Base-by-base conservation (phyloP, 23 tunicate genomes). In the Trididemnum nubilum region DNA sequence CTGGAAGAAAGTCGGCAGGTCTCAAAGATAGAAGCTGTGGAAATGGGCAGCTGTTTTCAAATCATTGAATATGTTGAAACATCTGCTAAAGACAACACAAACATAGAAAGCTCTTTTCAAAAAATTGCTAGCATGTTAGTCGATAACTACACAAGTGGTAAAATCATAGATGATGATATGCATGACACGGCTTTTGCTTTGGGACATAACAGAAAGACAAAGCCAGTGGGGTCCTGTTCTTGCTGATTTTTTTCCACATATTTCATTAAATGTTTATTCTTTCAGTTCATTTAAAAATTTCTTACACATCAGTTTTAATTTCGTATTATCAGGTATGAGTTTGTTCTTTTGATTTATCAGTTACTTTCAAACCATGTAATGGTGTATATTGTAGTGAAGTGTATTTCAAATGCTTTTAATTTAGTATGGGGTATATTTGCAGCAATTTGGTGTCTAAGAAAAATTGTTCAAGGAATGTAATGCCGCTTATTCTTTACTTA, bases 81-180 rank as follows among this genome's bases (percentile, higher is more conserved):
- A 2, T 91, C 97, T 40, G 97, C 97, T 9, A 91, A 91, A 67
- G 97, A 91, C 78, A 91, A 91, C 73, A 67, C 73, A 15, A 85
- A 85, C 71, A 76, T 91, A 21, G 89, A 91, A 1, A 67, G 65
- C 31, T 88, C 85, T 28, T 91, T 91, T 54, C 59, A 36, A 2
- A 81, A 64, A 66, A 51, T 91, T 21, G 97, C 97, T 21, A 36
- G 74, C 2, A 81, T 78, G 54, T 71, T 85, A 26, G 35, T 91
- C 2, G 76, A 79, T 30, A 89, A 76, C 39, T 64, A 75, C 58
- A 58, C 90, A 29, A 54, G 19, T 21, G 18, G 4, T 36, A 77
- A 31, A 21, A 66, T 77, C 4, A 7, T 31, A 28, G 81, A 77
- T 52, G 81, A 77, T 19, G 33, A 67, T 33, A 3, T 19, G 4